Evolutionary conservation across 2,888 invertebrate genomes (phyloP), one percentile per base, ranked within the genome.

Genomic region (Agrotis puta): DNA sequence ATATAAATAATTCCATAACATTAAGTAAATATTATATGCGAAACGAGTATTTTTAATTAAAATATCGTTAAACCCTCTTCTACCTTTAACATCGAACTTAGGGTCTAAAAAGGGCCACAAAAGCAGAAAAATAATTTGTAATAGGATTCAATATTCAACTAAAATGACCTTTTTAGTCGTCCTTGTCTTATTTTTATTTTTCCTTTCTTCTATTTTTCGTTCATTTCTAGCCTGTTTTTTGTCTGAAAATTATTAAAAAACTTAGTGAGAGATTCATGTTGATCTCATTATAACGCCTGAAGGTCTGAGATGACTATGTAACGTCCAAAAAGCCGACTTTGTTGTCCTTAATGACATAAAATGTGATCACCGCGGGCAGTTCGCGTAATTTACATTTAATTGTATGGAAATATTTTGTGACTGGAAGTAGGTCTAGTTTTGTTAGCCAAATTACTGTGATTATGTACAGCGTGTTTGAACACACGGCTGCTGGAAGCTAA

Each of bases 301-400:
- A 82, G 79, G 57, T 67, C 48, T 76, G 9, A 68, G 63, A 88
- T 87, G 87, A 84, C 87, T 84, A 78, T 83, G 85, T 85, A 85
- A 85, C 83, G 16, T 83, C 87, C 87, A 87, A 92, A 92, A 90
- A 82, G 73, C 22, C 81, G 83, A 64, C 39, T 89, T 88, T 88
- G 89, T 20, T 86, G 90, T 89, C 89, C 89, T 86, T 94, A 95
- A 95, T 95, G 93, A 94, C 92, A 90, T 87, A 90, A 92, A 90
- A 91, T 90, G 88, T 90, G 87, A 82, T 81, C 88, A 89, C 91
- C 90, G 88, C 89, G 82, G 90, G 90, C 91, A 82, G 77, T 79
- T 74, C 74, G 74, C 76, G 84, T 95, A 95, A 95, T 95, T 94
- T 94, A 94, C 93, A 95, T 94, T 94, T 95, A 95, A 95, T 96